phyloP scores from a whole-genome alignment of 2,797 vertebrate species.

The Ctenopoma kingsleyae region DNA sequence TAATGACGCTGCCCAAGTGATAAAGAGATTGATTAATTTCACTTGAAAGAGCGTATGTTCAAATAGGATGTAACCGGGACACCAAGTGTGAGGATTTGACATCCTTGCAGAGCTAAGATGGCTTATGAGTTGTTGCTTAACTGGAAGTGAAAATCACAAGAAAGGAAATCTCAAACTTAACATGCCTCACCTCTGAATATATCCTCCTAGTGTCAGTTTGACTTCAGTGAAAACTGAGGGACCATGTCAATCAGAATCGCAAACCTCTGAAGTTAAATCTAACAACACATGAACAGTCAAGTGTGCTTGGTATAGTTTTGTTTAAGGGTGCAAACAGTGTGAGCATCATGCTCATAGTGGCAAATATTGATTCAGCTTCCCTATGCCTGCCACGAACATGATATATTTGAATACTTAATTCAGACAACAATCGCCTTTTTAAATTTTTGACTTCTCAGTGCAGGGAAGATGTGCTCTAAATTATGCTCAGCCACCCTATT shows the following conservation, averaged over 20 bases:
- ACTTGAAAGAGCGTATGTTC: constrained; percentile 91
- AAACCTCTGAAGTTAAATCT: constrained; percentile 28
- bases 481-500: constrained; percentile 67
- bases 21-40: constrained; percentile 98
- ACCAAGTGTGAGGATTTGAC: constrained; percentile 69
- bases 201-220: constrained; percentile 30
- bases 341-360: background rate
- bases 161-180: constrained; percentile 44
- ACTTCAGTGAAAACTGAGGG: constrained; percentile 1
- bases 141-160: constrained; percentile 61
- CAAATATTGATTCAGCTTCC: constrained; percentile 47
- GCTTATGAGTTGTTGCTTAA: constrained; percentile 68
- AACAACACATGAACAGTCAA: background rate
- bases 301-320: constrained; percentile 4
- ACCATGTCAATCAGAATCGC: background rate
- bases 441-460: constrained; percentile 47
- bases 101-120: constrained; percentile 59
- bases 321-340: background rate
- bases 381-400: background rate
- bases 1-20: constrained; percentile 93
- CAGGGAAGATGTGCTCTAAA: constrained; percentile 56
- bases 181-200: constrained; percentile 40
- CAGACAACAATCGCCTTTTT: constrained; percentile 37
- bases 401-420: constrained; percentile 49
- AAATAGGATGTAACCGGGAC: constrained; percentile 85